Percentiles rank a stretch among this genome's conserved stretches.
These are phyloP conservation scores for Bombus cullumanus DNA, from an alignment of 1,140 invertebrate species.

Conservation along the genomic window DNA sequence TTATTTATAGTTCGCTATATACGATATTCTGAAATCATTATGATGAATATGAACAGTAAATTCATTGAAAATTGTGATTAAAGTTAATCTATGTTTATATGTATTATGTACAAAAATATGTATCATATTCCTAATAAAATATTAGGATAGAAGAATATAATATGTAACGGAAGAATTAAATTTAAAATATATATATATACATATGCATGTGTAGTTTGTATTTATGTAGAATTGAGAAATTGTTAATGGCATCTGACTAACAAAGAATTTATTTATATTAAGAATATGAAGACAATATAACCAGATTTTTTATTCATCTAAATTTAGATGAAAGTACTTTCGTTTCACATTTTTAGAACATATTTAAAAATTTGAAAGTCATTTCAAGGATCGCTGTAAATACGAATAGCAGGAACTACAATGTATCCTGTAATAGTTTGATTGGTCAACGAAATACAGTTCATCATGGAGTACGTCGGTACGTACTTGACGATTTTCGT, in stretches of 20 bases:
- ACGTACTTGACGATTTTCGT: constrained; percentile 64
- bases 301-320: no score
- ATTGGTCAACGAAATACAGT: constrained; percentile 62
- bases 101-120: no score
- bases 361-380: constrained; percentile 67
- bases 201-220: neutral
- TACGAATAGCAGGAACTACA: constrained; percentile 48
- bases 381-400: constrained; percentile 43
- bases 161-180: neutral
- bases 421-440: constrained; percentile 58
- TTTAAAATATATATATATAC: neutral
- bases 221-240: neutral
- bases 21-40: no score
- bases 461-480: constrained; percentile 76
- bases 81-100: no score
- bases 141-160: no score
- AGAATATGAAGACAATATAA: neutral
- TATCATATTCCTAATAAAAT: no score
- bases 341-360: constrained; percentile 7
- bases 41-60: no score
- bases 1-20: no score
- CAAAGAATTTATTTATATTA: neutral
- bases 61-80: no score
- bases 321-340: neutral
- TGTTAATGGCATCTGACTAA: no score